Percentiles rank a stretch among this genome's conserved stretches.
These are phyloP conservation scores for Polydrusus tereticollis DNA, from an alignment of 2,888 invertebrate species.

Conservation along the genomic window DNA sequence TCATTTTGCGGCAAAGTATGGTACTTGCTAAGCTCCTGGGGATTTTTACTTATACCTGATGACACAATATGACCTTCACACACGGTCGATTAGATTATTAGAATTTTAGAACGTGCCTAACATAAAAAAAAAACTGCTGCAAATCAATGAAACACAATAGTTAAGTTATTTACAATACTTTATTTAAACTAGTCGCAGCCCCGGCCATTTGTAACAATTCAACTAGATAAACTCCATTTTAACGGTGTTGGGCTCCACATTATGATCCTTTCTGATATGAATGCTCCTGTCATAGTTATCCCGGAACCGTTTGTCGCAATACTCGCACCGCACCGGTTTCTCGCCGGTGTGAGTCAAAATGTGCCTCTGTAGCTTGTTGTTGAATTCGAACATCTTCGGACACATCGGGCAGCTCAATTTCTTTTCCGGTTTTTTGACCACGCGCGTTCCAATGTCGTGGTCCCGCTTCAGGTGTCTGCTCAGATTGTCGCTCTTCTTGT, in stretches of 20 bases:
- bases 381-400: conserved; percentile 56
- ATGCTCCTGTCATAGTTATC: conserved; percentile 58
- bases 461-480: conserved; percentile 55
- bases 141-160: neutral
- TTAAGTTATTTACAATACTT: neutral
- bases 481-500: conserved; percentile 65
- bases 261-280: conserved; percentile 57
- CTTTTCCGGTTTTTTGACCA: conserved; percentile 61
- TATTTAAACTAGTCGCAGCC: no score
- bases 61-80: no score
- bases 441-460: conserved; percentile 60
- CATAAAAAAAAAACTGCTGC: neutral
- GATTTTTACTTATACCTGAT: no score
- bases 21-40: no score
- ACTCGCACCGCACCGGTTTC: conserved; percentile 56
- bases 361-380: conserved; percentile 57
- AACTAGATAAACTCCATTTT: no score
- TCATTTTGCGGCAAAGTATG: no score
- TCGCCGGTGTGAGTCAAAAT: conserved; percentile 58
- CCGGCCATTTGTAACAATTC: no score
- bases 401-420: conserved; percentile 56
- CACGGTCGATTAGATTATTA: no score
- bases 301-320: conserved; percentile 56
- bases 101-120: neutral
- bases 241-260: conserved; percentile 37